Evolutionary conservation across 2,113 vertebrate species (phyloP), one percentile per base, ranked within the genome.

Genomic region (Cyprinodon tularosa): DNA sequence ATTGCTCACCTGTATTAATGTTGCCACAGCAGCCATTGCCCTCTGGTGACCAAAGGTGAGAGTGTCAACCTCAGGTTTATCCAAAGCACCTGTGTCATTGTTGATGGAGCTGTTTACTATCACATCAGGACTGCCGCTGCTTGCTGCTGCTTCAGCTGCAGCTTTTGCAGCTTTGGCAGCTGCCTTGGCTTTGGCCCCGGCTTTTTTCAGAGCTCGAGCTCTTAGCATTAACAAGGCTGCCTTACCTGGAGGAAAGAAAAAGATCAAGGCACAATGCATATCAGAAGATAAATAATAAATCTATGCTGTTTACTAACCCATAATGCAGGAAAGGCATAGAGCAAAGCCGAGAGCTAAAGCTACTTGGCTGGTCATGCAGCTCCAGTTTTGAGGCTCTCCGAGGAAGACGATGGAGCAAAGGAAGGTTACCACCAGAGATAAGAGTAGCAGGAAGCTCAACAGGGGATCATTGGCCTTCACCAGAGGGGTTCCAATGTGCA

Each of bases 301-400:
- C 45, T 45, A 10, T 59, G 2, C 12, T 57, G 4, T 22, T 64
- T 3, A 59, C 91, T 39, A 64, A 93, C 95, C 95, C 85, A 96
- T 94, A 80, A 95, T 90, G 40, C 91, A 96, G 53, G 95, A 95
- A 10, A 96, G 93, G 76, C 91, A 92, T 60, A 96, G 84, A 42
- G 95, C 93, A 38, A 97, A 96, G 15, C 94, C 94, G 67, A 96
- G 68, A 2, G 94, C 95, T 68, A 97, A 89, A 0, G 90, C 93
- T 14, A 95, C 91, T 82, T 96, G 95, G 53, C 91, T 90, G 82
- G 95, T 94, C 94, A 94, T 94, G 86, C 95, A 96, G 74, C 94
- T 95, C 95, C 95, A 96, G 64, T 42, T 40, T 66, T 81, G 74
- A 2, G 95, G 95, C 83, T 93, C 84, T n/a, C 95, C 95, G 1